A percentile compares a stretch with the other conserved stretches of the same genome.
phyloP scores from a whole-genome alignment of 2,797 vertebrate species.

The Silurus lanzhouensis region DNA sequence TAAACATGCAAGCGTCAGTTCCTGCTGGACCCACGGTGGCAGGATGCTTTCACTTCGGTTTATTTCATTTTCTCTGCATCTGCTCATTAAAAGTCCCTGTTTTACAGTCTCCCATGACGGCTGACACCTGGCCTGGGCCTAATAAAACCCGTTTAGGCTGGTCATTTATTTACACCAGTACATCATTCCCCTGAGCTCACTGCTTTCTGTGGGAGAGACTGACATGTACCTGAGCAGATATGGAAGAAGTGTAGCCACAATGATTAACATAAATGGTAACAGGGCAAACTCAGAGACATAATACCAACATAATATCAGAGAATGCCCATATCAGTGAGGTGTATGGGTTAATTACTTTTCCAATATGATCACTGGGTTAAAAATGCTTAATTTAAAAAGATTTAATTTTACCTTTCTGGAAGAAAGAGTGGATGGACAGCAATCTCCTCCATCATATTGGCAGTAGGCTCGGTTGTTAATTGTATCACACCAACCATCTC shows the following conservation, averaged over 20 bases:
- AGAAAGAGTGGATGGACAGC: constrained; percentile 95
- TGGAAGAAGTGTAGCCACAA: background rate
- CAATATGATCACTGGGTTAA: background rate
- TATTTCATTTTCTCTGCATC: constrained; percentile 67
- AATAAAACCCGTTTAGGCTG: constrained; percentile 65
- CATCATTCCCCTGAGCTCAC: constrained; percentile 50
- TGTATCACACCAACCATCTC: constrained; percentile 96
- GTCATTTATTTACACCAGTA: constrained; percentile 72
- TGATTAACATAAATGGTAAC: constrained; percentile 27
- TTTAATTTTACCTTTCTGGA: constrained; percentile 85
- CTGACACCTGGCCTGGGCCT: constrained; percentile 57
- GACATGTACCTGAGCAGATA: constrained; percentile 11
- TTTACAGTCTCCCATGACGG: constrained; percentile 44
- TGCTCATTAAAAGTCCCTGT: constrained; percentile 46
- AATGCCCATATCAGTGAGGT: background rate
- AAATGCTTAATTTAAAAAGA: constrained; percentile 26
- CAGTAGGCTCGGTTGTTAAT: constrained; percentile 98
- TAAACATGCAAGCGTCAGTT: constrained; percentile 48
- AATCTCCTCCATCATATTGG: constrained; percentile 95
- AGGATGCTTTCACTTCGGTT: constrained; percentile 67
- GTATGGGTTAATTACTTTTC: background rate
- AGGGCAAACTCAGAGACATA: background rate
- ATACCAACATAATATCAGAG: background rate
- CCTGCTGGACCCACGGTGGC: constrained; percentile 56
- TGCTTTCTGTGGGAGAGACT: constrained; percentile 15